Percentiles rank a stretch among this genome's conserved stretches.
phyloP scores from a whole-genome alignment of 2,113 vertebrate genomes.

The Pungitius pungitius region DNA sequence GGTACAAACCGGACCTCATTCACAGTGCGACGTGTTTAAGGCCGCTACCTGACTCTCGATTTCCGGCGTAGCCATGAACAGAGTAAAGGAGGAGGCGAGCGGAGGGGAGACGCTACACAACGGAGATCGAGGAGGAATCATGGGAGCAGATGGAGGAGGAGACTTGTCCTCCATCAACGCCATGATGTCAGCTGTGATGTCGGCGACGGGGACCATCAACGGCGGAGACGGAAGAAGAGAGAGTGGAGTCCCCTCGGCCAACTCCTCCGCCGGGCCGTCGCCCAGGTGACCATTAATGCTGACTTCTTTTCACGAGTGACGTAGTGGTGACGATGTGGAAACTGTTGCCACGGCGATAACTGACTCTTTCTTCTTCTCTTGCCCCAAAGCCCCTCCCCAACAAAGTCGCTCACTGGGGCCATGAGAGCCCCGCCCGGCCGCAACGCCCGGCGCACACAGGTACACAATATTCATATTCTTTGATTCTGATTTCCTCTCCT shows the following conservation, averaged over 20 bases:
- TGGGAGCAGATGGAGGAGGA: conserved; percentile 66
- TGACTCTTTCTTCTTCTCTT: conserved; percentile 4
- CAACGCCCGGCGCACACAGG: conserved; percentile 91
- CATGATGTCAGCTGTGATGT: conserved; percentile 93
- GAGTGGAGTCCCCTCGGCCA: conserved; percentile 52
- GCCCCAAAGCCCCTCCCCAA: conserved; percentile 65
- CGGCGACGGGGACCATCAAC: conserved; percentile 83
- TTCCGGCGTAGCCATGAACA: conserved; percentile 16
- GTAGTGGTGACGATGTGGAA: background rate
- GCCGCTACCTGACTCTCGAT: background rate
- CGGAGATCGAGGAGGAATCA: conserved; percentile 43
- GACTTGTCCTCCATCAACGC: conserved; percentile 90
- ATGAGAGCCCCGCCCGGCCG: conserved; percentile 86
- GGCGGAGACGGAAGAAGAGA: conserved; percentile 81
- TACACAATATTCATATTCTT: conserved; percentile 42
- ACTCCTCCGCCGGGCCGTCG: conserved; percentile 72
- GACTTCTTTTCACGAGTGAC: background rate
- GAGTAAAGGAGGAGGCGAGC: background rate
- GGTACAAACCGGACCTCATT: background rate
- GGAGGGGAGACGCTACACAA: conserved; percentile 66
- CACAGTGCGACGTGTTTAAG: accelerated
- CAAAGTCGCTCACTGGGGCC: conserved; percentile 74
- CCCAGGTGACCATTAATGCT: conserved; percentile 70
- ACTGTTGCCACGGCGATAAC: background rate
- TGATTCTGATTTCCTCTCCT: background rate